phyloP scores from a whole-genome alignment of 2,797 vertebrate genomes.

The Sebastes hubbsi region DNA sequence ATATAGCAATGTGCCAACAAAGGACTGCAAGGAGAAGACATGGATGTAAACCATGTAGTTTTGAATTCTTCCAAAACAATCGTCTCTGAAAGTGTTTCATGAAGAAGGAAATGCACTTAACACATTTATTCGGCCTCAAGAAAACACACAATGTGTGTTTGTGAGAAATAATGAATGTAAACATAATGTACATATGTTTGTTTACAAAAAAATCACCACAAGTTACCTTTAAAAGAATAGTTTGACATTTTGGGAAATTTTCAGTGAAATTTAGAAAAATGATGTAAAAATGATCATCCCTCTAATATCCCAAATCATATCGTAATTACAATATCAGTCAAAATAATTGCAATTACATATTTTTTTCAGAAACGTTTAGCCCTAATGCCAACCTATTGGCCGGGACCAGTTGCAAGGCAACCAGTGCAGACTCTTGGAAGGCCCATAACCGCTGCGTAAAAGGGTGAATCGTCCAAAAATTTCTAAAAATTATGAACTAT shows the following conservation, averaged over 20 bases:
- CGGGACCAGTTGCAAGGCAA: not conserved
- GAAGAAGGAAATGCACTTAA: not conserved
- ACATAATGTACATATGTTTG: not conserved
- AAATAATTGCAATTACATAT: not conserved
- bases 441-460: not conserved
- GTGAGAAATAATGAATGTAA: not conserved
- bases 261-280: too few relatives aligned
- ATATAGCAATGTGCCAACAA: not conserved
- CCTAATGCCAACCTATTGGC: not conserved
- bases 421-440: not conserved
- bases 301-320: too few relatives aligned
- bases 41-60: not conserved
- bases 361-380: not conserved
- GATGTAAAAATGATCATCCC: too few relatives aligned
- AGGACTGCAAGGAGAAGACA: not conserved
- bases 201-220: not conserved
- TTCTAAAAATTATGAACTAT: too few relatives aligned
- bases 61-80: not conserved
- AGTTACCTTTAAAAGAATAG: not conserved
- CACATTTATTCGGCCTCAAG: not conserved
- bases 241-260: not conserved
- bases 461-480: too few relatives aligned
- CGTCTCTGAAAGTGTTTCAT: not conserved
- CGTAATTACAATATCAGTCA: not conserved
- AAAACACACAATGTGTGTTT: not conserved